phyloP scores from a whole-genome alignment of 2,797 vertebrate species.

The Lutjanus argentimaculatus region DNA sequence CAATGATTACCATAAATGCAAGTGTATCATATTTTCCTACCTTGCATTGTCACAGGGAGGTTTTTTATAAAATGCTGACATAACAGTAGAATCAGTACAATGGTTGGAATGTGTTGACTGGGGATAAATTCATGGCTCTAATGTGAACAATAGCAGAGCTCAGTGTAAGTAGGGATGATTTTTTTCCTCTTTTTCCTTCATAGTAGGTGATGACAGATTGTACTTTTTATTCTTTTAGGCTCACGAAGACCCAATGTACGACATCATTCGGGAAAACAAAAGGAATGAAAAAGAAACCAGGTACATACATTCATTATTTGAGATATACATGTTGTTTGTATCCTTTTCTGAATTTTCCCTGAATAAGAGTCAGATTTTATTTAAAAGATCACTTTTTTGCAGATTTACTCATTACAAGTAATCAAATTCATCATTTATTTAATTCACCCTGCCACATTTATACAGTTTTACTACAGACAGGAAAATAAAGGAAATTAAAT shows the following conservation, averaged over 20 bases:
- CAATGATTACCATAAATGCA: constrained; percentile 78
- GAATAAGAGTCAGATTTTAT: neutral
- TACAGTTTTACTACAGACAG: too few relatives aligned
- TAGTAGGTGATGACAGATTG: neutral
- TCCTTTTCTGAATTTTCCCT: neutral
- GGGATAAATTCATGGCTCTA: neutral
- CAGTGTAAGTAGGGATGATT: neutral
- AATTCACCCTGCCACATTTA: too few relatives aligned
- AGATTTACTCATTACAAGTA: too few relatives aligned
- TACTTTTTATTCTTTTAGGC: constrained; percentile 84
- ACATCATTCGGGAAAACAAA: constrained; percentile 95
- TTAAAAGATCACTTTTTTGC: neutral
- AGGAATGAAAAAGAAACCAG: constrained; percentile 95
- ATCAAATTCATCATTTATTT: too few relatives aligned
- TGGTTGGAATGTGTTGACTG: constrained; percentile 18
- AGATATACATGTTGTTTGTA: neutral
- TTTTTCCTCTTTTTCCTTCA: neutral
- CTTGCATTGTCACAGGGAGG: constrained; percentile 42
- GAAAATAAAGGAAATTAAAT: too few relatives aligned
- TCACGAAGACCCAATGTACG: constrained; percentile 98
- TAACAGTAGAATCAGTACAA: neutral
- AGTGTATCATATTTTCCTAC: constrained; percentile 63
- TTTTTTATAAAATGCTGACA: constrained; percentile 61
- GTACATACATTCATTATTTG: constrained; percentile 70
- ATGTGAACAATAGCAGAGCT: neutral